phyloP scores from a whole-genome alignment of 2,888 invertebrate species.

The Lycophotia porphyrea region DNA sequence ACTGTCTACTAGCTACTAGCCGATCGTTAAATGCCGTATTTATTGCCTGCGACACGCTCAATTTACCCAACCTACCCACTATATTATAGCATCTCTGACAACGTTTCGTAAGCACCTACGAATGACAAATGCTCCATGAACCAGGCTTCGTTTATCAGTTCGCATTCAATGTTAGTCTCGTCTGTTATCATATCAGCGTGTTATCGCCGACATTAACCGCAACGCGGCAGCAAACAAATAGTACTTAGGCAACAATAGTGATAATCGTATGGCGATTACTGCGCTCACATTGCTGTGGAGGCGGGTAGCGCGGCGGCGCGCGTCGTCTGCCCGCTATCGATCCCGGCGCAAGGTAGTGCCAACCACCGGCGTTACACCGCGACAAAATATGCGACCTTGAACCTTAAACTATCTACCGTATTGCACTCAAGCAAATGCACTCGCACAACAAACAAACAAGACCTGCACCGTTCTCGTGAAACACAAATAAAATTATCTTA shows the following conservation, averaged over 20 bases:
- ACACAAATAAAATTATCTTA: slow-evolving; percentile 1
- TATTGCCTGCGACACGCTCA: slow-evolving; percentile 65
- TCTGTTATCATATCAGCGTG: slow-evolving; percentile 71
- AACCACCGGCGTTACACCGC: slow-evolving; percentile 79
- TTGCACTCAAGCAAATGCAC: slow-evolving; percentile 75
- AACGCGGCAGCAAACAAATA: slow-evolving; percentile 73
- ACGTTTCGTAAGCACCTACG: slow-evolving; percentile 44
- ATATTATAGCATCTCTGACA: slow-evolving; percentile 52
- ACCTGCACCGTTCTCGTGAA: slow-evolving; percentile 1
- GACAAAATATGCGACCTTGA: slow-evolving; percentile 85
- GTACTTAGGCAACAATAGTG: slow-evolving; percentile 73
- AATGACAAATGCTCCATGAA: slow-evolving; percentile 50
- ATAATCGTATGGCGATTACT: slow-evolving; percentile 78
- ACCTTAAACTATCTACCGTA: slow-evolving; percentile 81
- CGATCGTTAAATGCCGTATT: slow-evolving; percentile 74
- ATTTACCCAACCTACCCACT: slow-evolving; percentile 51
- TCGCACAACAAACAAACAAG: slow-evolving; percentile 46
- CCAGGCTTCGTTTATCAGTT: slow-evolving; percentile 64
- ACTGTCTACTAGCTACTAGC: slow-evolving; percentile 68
- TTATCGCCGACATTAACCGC: slow-evolving; percentile 74
- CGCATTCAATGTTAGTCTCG: slow-evolving; percentile 66
- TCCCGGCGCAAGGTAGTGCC: slow-evolving; percentile 83
- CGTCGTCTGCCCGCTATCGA: slow-evolving; percentile 87
- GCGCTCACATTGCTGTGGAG: slow-evolving; percentile 73
- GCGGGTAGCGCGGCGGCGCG: slow-evolving; percentile 81